These are phyloP conservation scores for Lophura nycthemera DNA, from an alignment of 2,113 vertebrate species.

Conservation along the genomic window DNA sequence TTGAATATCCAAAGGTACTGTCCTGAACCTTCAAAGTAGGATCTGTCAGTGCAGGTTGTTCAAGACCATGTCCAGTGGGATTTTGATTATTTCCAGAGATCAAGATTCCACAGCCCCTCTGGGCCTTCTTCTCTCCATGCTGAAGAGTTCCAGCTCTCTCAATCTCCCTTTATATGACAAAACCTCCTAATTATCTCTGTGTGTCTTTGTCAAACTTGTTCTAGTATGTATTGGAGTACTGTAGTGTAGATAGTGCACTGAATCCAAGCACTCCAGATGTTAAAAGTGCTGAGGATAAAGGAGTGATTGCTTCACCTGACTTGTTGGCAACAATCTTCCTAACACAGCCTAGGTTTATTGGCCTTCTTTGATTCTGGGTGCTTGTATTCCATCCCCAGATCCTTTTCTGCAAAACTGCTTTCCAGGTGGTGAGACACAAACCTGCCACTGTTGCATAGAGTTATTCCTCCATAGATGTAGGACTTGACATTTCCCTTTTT, in stretches of 20 bases:
- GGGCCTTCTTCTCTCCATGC: neutral
- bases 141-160: neutral
- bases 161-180: neutral
- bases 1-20: too few species aligned
- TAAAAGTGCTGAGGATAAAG: neutral
- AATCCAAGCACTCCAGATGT: neutral
- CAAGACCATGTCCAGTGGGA: too few species aligned
- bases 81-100: neutral
- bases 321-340: neutral
- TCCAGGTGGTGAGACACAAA: neutral
- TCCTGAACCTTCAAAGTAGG: neutral
- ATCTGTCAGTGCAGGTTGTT: rapidly evolving
- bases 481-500: neutral
- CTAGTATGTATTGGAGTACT: neutral
- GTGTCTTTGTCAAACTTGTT: neutral
- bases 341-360: neutral
- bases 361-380: neutral
- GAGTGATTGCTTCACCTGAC: neutral
- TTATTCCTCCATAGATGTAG: neutral
- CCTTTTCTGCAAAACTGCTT: neutral
- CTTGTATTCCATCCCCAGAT: neutral
- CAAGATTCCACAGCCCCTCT: neutral
- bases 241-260: too few species aligned
- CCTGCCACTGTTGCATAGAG: neutral
- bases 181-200: neutral